These are phyloP conservation scores for Elanoides forficatus DNA, from an alignment of 2,113 vertebrate genomes.

Conservation along the genomic window DNA sequence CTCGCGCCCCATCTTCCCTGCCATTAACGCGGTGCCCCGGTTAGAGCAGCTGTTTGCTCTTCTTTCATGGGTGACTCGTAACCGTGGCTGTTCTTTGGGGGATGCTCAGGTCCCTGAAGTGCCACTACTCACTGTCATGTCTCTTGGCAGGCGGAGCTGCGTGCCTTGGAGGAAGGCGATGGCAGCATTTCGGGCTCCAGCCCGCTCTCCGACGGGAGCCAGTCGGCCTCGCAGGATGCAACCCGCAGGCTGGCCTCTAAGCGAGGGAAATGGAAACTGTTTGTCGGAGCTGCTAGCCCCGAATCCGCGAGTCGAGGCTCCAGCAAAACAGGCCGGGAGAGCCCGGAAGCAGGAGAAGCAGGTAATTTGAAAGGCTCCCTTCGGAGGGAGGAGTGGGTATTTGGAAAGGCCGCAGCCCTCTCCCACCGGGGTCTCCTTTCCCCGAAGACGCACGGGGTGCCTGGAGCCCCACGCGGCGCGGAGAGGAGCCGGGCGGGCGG, in stretches of 20 bases:
- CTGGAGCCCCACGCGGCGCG: fast-evolving
- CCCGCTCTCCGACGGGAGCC: constrained; percentile 88
- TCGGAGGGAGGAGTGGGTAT: background rate
- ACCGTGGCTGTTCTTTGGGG: fast-evolving
- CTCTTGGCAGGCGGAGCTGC: constrained; percentile 86
- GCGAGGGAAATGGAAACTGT: constrained; percentile 91
- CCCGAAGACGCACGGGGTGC: background rate
- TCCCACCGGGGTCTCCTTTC: background rate
- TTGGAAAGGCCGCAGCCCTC: background rate
- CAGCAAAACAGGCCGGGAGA: constrained; percentile 77
- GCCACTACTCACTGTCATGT: background rate
- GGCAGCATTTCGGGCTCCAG: constrained; percentile 89
- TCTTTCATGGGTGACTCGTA: fast-evolving
- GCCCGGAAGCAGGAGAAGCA: constrained; percentile 76
- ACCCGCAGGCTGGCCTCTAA: constrained; percentile 73
- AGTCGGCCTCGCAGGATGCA: constrained; percentile 77
- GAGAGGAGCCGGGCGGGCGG: fast-evolving
- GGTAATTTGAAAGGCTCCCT: constrained; percentile 62
- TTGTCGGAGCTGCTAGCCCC: constrained; percentile 83
- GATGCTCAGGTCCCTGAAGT: background rate
- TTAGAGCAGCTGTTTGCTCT: background rate
- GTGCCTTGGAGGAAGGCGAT: constrained; percentile 93
- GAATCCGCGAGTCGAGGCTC: constrained; percentile 84
- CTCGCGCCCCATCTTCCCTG: fast-evolving
- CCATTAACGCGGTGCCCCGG: fast-evolving